A percentile compares a stretch with the other conserved stretches of the same genome.
These are phyloP conservation scores for Dicrostonyx torquatus DNA, from an alignment of 2,797 vertebrate species.

Conservation along the genomic window DNA sequence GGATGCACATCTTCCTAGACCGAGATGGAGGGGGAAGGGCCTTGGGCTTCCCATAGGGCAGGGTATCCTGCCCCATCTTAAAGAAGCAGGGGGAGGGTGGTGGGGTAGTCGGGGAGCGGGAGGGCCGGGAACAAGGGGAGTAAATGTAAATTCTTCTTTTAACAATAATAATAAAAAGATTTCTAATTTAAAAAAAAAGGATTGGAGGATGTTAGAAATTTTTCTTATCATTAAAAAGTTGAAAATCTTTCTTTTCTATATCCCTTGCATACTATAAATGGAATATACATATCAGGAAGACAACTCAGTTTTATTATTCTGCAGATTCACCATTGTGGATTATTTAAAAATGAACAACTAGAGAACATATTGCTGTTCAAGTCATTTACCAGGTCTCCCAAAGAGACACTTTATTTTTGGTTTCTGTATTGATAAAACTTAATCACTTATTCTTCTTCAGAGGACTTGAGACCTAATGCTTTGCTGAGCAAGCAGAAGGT, in stretches of 20 bases:
- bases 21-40: no score
- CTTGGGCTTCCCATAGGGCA: no score
- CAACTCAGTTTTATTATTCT: constrained; percentile 80
- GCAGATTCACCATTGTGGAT: constrained; percentile 50
- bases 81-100: no score
- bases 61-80: no score
- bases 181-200: no score
- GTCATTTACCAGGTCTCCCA: constrained; percentile 66
- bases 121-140: no score
- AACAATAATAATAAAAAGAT: no score
- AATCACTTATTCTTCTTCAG: constrained; percentile 77
- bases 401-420: constrained; percentile 66
- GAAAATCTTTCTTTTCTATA: constrained; percentile 57
- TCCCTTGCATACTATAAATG: constrained; percentile 73
- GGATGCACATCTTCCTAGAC: no score
- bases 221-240: constrained; percentile 57
- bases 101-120: no score
- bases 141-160: no score
- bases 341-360: constrained; percentile 70
- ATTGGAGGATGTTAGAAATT: constrained; percentile 45
- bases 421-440: constrained; percentile 64
- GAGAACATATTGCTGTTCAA: constrained; percentile 60
- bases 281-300: constrained; percentile 67
- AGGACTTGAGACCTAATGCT: constrained; percentile 59
- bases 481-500: constrained; percentile 74